Percentiles rank a stretch among this genome's conserved stretches.
These are phyloP conservation scores for Tholera decimalis DNA, from an alignment of 2,888 invertebrate genomes.

Conservation along the genomic window DNA sequence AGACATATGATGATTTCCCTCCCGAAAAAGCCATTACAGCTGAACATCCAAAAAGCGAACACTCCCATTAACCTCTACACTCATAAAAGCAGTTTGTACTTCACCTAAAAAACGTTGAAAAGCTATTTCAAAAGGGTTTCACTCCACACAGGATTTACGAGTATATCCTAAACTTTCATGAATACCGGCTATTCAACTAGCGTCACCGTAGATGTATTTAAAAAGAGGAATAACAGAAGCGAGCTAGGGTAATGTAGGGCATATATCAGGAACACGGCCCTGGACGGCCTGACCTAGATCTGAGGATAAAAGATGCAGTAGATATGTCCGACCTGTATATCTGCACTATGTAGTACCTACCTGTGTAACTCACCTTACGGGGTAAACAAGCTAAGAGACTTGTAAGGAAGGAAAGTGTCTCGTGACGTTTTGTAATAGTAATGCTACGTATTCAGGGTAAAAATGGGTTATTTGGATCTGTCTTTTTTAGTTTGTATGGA, in stretches of 20 bases:
- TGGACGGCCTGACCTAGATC: conserved; percentile 54
- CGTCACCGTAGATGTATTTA: conserved; percentile 2
- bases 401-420: not conserved
- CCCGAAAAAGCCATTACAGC: not conserved
- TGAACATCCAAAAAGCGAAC: not conserved
- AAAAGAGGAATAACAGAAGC: conserved; percentile 1
- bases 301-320: conserved; percentile 50
- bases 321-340: conserved; percentile 34
- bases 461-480: too few relatives aligned
- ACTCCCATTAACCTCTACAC: not conserved
- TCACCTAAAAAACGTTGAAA: not conserved
- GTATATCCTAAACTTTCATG: not conserved
- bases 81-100: not conserved
- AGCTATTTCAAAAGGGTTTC: not conserved
- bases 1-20: too few relatives aligned
- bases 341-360: too few relatives aligned
- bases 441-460: not conserved
- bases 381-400: conserved; percentile 3
- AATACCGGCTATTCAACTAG: conserved; percentile 3
- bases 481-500: too few relatives aligned
- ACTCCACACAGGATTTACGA: not conserved
- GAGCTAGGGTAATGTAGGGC: conserved; percentile 42
- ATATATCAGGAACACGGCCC: conserved; percentile 59
- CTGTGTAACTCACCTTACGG: conserved; percentile 16
- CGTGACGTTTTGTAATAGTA: not conserved